Percentiles rank a stretch among this genome's conserved stretches.
These are phyloP conservation scores for Trematocara unimaculatum DNA, from an alignment of 2,113 vertebrate species.

Conservation along the genomic window DNA sequence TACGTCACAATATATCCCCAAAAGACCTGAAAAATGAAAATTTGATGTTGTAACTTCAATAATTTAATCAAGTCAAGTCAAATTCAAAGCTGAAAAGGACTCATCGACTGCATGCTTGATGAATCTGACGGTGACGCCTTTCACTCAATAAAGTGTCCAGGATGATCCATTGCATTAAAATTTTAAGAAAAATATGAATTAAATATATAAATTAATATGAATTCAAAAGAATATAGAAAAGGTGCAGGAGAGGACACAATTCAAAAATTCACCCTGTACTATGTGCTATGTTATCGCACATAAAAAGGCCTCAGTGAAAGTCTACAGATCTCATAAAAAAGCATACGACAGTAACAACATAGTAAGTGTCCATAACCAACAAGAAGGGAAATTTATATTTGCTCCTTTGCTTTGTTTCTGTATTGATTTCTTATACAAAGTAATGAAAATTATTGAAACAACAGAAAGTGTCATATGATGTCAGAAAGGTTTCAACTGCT, in stretches of 20 bases:
- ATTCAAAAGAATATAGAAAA: neutral
- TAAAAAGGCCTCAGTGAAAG: neutral
- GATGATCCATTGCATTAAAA: neutral
- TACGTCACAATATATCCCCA: neutral
- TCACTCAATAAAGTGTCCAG: neutral
- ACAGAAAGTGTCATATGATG: neutral
- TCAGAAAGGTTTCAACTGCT: neutral
- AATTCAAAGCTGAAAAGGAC: neutral
- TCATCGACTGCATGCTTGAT: accelerated
- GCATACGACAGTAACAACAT: neutral
- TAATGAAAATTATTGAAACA: neutral
- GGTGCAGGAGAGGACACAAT: neutral
- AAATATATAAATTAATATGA: neutral
- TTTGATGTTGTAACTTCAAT: neutral
- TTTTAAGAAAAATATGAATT: neutral
- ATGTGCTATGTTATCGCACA: accelerated
- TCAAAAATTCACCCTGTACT: neutral
- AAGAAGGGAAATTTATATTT: neutral
- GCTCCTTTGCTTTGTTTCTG: neutral
- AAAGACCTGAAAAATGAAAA: neutral
- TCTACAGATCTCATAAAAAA: neutral
- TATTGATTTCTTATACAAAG: neutral
- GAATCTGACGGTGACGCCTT: accelerated
- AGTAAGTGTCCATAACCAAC: neutral
- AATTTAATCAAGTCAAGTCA: neutral